Evolutionary conservation across 2,888 invertebrate species (phyloP).

Genomic region (Cephalotes varians): DNA sequence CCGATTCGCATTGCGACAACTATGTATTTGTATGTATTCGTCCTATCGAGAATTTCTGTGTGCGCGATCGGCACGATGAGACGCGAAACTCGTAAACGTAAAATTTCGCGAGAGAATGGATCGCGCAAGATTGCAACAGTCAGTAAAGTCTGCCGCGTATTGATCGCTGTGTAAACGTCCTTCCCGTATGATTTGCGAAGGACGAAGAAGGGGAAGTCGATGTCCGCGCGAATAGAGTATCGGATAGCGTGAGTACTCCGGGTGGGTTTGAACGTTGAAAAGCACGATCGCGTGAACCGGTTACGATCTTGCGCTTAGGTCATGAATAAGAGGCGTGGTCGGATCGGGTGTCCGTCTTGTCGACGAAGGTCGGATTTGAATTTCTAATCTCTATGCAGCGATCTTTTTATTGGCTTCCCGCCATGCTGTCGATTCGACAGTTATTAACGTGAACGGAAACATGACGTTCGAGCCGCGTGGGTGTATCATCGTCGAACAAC

Average conservation of each 20-base stretch:
- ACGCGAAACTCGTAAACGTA: not conserved
- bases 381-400: conserved; percentile 64
- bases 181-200: conserved; percentile 8
- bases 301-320: conserved; percentile 63
- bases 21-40: not conserved
- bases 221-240: not conserved
- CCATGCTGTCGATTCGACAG: conserved; percentile 35
- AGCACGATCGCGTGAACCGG: conserved; percentile 62
- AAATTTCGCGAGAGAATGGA: not conserved
- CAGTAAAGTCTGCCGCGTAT: conserved; percentile 7
- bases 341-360: conserved; percentile 12
- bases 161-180: conserved; percentile 12
- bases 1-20: not conserved
- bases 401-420: conserved; percentile 19
- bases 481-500: not conserved
- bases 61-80: not conserved
- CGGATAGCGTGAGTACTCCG: conserved; percentile 2
- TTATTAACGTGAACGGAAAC: not conserved
- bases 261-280: not conserved
- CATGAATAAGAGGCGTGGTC: conserved; percentile 69
- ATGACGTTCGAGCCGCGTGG: conserved; percentile 11
- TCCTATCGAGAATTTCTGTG: not conserved
- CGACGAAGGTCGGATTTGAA: conserved; percentile 65
- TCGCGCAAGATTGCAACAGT: not conserved
- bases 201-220: conserved; percentile 8